Conservation (phyloP, 2,113 vertebrate species). For the Carlito syrichta region DNA sequence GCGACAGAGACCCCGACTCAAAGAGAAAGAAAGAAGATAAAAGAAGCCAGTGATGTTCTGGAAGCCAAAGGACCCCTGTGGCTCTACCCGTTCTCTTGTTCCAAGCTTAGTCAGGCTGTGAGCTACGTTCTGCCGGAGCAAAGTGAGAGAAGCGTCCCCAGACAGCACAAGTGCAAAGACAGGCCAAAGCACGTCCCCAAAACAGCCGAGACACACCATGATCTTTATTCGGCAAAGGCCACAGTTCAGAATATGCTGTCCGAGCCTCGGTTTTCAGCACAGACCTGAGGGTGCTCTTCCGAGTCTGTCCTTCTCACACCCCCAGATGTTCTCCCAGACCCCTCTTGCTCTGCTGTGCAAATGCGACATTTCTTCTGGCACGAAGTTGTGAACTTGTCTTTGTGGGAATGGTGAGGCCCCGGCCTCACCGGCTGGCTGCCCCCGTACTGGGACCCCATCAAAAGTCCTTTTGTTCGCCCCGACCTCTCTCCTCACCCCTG, state of each 20-base stretch:
- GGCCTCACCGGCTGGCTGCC: slow-evolving; percentile 2
- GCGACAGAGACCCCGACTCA: no score
- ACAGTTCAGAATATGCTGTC: background rate
- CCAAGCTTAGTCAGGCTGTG: background rate
- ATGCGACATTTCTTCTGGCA: slow-evolving; percentile 65
- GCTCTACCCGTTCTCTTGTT: background rate
- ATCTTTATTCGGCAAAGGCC: background rate
- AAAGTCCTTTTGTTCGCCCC: slow-evolving; percentile 53
- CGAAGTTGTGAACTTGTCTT: slow-evolving; percentile 22
- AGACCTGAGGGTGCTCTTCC: background rate
- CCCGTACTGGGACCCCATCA: background rate
- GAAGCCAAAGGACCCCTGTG: background rate
- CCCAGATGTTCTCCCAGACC: background rate
- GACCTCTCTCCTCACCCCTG: background rate
- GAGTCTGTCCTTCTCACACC: background rate
- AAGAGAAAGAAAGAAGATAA: no score
- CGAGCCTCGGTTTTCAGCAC: background rate
- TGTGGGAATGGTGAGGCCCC: slow-evolving; percentile 35
- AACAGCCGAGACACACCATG: background rate
- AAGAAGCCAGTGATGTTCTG: no score
- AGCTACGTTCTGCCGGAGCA: background rate
- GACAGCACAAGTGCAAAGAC: background rate
- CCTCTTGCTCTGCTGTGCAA: slow-evolving; percentile 54
- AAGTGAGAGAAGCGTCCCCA: background rate
- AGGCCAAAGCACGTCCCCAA: slow-evolving; percentile 5